Evolutionary conservation across 92 coral and sea anemone species (phyloP).

Genomic region (Ricordea florida): DNA sequence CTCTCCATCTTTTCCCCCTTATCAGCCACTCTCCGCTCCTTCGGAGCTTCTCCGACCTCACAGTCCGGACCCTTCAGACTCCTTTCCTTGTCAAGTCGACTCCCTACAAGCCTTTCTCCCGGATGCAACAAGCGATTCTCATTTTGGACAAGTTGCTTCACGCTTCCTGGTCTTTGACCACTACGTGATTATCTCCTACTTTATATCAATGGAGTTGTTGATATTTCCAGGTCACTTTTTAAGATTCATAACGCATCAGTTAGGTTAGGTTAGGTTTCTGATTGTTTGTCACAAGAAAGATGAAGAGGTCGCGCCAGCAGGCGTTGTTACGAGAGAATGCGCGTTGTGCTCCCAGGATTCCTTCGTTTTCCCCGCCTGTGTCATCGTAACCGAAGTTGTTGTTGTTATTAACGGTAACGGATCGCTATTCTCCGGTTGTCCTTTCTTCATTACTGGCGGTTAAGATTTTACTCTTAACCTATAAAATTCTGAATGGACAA

Average conservation of each 20-base stretch:
- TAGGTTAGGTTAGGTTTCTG: not conserved
- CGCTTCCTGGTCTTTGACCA: no score
- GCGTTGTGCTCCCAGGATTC: not conserved
- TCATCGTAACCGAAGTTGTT: not conserved
- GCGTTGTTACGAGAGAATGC: not conserved
- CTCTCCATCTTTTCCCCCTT: not conserved
- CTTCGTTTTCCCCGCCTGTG: no score
- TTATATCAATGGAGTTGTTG: no score
- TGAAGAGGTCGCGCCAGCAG: conserved; percentile 5
- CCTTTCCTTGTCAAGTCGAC: not conserved
- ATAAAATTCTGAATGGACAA: no score
- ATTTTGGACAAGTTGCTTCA: no score
- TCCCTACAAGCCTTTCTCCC: no score
- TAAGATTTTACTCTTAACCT: no score
- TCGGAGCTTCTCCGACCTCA: not conserved
- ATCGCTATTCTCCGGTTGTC: not conserved
- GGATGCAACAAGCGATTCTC: no score
- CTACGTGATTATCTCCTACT: no score
- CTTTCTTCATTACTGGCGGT: not conserved
- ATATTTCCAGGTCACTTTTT: no score
- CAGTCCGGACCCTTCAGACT: not conserved
- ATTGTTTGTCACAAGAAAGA: not conserved
- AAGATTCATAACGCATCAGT: no score
- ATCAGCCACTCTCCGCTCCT: not conserved
- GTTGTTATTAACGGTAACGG: not conserved